Evolutionary conservation across 2,888 invertebrate species (phyloP), one percentile per base, ranked within the genome.

Genomic region (Aelia acuminata): DNA sequence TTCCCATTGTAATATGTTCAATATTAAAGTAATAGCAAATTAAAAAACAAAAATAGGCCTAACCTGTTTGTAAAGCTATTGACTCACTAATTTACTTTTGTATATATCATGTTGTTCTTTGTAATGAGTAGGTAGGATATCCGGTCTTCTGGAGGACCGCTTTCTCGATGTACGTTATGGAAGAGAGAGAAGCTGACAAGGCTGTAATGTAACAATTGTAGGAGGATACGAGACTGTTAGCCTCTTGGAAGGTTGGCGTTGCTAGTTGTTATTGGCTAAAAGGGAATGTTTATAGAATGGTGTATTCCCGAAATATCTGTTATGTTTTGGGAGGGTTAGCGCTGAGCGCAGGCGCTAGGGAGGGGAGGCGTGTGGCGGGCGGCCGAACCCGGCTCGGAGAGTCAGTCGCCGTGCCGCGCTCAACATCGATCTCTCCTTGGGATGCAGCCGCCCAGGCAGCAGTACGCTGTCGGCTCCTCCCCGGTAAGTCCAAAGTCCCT

Each of bases 241-340:
- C 15, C 18, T 31, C 63, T 1, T 31, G 63, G 31, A 63, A 63
- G 63, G 63, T 63, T 63, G 31, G 18, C 4, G 15, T 5, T 63
- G 4, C 31, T 31, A 63, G 63, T 31, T 31, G 63, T 63, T 63
- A 63, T 63, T 63, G 31, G 63, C 63, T 63, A 63, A 63, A 63
- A 63, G 63, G 18, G 63, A 63, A 31, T 63, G 63, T 63, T 63
- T 63, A 63, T 63, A 63, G 63, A 63, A 63, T 63, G 31, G 63
- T 31, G 63, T 63, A 63, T 63, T 63, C 63, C 63, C 13, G 63
- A 63, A 63, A 63, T 63, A 63, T 63, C 63, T 63, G 63, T 63
- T 63, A 63, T 63, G 63, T 63, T 63, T 57, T 57, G 57, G 26
- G 26, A 26, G 26, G 26, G 26, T 57, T 57, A 26, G 63, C 5